phyloP scores from a whole-genome alignment of 2,113 vertebrate genomes.

The Cacatua alba region DNA sequence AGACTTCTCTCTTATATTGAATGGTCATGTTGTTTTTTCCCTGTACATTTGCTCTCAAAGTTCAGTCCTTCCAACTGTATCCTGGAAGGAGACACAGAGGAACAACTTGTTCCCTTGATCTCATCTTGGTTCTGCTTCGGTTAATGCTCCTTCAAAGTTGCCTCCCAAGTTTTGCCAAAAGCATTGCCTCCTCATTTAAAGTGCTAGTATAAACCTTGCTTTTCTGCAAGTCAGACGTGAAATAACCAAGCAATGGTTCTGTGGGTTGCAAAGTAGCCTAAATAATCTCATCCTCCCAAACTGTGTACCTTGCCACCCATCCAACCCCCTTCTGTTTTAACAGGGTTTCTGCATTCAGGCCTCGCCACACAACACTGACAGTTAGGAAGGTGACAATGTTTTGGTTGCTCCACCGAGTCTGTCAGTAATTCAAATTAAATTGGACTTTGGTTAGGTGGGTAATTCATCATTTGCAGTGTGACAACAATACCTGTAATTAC shows the following conservation, averaged over 20 bases:
- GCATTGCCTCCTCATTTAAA: background rate
- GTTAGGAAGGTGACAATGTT: background rate
- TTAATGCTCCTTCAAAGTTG: background rate
- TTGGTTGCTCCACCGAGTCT: background rate
- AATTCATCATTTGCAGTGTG: constrained; percentile 25
- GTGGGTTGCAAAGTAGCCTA: background rate
- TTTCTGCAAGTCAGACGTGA: background rate
- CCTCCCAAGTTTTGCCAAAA: background rate
- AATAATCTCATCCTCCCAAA: background rate
- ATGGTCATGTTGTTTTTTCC: background rate
- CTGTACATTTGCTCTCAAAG: background rate
- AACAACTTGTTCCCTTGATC: background rate
- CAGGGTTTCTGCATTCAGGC: background rate
- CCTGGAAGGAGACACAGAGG: background rate
- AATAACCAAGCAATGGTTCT: background rate
- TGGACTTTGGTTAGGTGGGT: constrained; percentile 20
- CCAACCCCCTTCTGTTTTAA: background rate
- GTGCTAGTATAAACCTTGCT: background rate
- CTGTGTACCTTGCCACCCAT: background rate
- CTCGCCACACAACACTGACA: background rate
- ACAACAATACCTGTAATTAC: constrained; percentile 60
- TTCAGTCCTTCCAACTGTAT: background rate
- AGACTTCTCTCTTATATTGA: background rate
- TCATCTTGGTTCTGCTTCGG: background rate
- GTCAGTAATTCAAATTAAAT: constrained; percentile 7